Base-by-base conservation (phyloP, 2,888 invertebrate genomes). In the Quadriops clusia region DNA sequence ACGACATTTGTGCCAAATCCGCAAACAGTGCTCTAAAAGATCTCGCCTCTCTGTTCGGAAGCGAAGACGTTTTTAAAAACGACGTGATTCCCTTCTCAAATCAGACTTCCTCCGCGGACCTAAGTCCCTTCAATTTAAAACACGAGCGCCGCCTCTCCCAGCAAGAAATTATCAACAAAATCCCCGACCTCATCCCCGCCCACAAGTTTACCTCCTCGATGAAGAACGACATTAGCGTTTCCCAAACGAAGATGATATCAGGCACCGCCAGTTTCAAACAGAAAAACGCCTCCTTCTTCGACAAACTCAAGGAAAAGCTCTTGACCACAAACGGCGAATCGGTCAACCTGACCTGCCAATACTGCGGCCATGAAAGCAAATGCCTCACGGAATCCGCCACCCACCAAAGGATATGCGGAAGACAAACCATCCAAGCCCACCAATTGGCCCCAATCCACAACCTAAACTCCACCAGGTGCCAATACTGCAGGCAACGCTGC, bases 401-500 rank as follows among this genome's bases (percentile, higher is more conserved):
- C 35, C 86, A 86, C 54, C 76, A 78, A 50, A 81, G 80, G 54
- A 66, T 63, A 32, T 82, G 77, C 49, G 67, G 69, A 22, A 64
- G 60, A 37, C 21, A 70, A 65, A 52, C 44, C 30, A 32, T 49
- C 14, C 36, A 42, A n/a, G 29, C 38, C 10, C 37, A 41, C 7
- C 46, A 40, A 29, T 39, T 49, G 15, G 43, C 48, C 40, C 54
- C 67, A 5, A 49, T 65, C 17, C 60, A 63, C 37, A 68, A 63
- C 43, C 57, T 67, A 46, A 73, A 77, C 39, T 81, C 84, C 8
- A 80, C 83, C 28, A 70, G 87, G 34, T 89, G 89, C 54, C 85
- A 85, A 58, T 77, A 79, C 53, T 89, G 89, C 56, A 72, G 86
- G 40, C 85, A 84, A 55, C 70, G 86, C 37, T 89, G 86, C 59